Evolutionary conservation across 2,888 invertebrate genomes (phyloP).

Genomic region (Salticus scenicus): DNA sequence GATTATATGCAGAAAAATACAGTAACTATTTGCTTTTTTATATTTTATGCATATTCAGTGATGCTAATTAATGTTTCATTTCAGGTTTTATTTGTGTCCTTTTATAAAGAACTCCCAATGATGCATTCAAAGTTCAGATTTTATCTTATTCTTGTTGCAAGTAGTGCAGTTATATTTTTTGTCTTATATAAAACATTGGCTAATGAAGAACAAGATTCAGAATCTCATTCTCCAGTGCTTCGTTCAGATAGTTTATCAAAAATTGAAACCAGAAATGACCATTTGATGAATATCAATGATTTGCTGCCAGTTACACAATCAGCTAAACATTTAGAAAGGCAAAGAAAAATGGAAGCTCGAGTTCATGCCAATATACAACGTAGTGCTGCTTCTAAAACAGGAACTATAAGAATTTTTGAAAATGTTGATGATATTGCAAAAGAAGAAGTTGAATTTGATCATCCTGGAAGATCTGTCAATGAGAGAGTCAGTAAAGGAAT

Average conservation of each 20-base stretch:
- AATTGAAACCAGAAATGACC: constrained; percentile 25
- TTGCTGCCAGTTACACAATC: constrained; percentile 64
- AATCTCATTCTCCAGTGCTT: constrained; percentile 57
- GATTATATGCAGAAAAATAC: no score
- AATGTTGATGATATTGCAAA: constrained; percentile 35
- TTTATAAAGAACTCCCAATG: not conserved
- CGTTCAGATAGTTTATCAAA: constrained; percentile 1
- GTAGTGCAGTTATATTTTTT: constrained; percentile 63
- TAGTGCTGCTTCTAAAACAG: constrained; percentile 27
- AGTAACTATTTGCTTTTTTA: no score
- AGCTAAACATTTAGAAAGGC: constrained; percentile 57
- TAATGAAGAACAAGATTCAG: constrained; percentile 65
- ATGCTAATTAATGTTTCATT: no score
- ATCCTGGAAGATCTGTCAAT: constrained; percentile 60
- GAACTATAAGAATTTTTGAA: constrained; percentile 14
- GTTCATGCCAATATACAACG: constrained; percentile 64
- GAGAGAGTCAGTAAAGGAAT: constrained; percentile 64
- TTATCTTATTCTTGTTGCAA: constrained; percentile 61
- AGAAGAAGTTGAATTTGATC: constrained; percentile 62
- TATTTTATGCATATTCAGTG: no score
- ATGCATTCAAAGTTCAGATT: constrained; percentile 67
- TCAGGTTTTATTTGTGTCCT: no score
- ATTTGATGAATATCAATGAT: constrained; percentile 66
- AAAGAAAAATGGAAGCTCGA: constrained; percentile 62
- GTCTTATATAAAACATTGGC: constrained; percentile 65